Conservation (phyloP, 2,113 vertebrate genomes). For the Polypterus senegalus region DNA sequence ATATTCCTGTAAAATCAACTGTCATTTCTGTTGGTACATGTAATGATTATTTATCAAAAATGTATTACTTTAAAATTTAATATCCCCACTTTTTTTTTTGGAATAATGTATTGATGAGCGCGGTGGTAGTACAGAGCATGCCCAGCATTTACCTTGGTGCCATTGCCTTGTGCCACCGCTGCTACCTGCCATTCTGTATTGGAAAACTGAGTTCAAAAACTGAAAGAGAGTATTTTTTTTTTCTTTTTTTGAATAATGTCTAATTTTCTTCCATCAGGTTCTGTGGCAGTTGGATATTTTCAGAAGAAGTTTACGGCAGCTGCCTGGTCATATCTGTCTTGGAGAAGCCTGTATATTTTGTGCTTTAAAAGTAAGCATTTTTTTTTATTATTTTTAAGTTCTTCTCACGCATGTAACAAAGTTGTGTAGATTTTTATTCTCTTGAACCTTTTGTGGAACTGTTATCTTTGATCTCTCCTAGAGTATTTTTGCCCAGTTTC, state of each 20-base stretch:
- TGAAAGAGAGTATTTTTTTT: no score
- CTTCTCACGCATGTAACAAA: not conserved
- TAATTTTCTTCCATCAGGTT: constrained; percentile 46
- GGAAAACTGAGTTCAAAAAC: no score
- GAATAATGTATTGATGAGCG: no score
- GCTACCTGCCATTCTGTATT: no score
- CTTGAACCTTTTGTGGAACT: not conserved
- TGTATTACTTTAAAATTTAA: no score
- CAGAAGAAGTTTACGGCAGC: constrained; percentile 78
- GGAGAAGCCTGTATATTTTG: constrained; percentile 95
- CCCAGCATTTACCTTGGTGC: no score
- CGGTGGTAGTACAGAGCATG: no score
- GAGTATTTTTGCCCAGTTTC: constrained; percentile 89
- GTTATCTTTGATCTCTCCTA: constrained; percentile 26
- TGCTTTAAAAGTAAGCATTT: constrained; percentile 76
- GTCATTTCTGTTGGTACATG: not conserved
- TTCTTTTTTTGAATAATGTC: no score
- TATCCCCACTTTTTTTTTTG: no score
- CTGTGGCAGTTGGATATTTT: constrained; percentile 97
- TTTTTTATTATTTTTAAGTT: not conserved
- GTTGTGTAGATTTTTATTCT: not conserved
- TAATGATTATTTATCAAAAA: no score
- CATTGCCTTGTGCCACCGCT: no score
- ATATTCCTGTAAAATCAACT: not conserved
- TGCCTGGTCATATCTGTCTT: constrained; percentile 82